Base-by-base conservation (phyloP, 2,797 vertebrate genomes). In the Thripadectes ignobilis region DNA sequence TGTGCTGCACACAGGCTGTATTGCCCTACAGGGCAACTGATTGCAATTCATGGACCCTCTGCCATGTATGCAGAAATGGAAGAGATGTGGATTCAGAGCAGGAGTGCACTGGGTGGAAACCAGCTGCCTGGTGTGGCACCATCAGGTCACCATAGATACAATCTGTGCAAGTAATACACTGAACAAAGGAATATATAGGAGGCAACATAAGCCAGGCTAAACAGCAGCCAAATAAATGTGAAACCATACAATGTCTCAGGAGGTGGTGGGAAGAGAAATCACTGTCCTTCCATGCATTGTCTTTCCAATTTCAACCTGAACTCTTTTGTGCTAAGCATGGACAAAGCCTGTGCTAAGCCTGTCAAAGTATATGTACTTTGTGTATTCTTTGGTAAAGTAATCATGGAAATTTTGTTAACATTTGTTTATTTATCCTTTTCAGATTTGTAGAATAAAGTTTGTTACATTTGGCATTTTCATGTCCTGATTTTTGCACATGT, bases 241-340 rank as follows among this genome's bases (percentile, higher is more conserved):
- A 83, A 80, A 49, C 8, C 14, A 23, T 7, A 17, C 15, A 58
- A 9, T 18, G 49, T 84, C 66, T 63, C 48, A 79, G 51, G 62
- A 0, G 3, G 32, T 12, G 3, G 32, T 12, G 14, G 6, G 12
- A 21, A 73, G 36, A 41, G 24, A 76, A 87, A 73, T 55, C 9
- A n/a, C 11, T 38, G 46, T 29, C 32, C n/a, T 88, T 65, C 39
- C 8, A 10, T 24, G 30, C 27, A 15, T 11, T 0, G 0, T 36
- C 19, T 61, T 46, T 24, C 2, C 18, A 57, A 18, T n/a, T 38
- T 65, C 46, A 84, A 26, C 6, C 27, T 9, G 6, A 29, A 18
- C 24, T 49, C 19, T 49, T 88, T 30, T 17, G 6, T 32, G 22
- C n/a, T 38, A 61, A 81, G 29, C 43, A 30, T 0, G 0, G 8